Evolutionary conservation across 2,797 vertebrate genomes (phyloP).

Genomic region (Ambastaia sidthimunki): DNA sequence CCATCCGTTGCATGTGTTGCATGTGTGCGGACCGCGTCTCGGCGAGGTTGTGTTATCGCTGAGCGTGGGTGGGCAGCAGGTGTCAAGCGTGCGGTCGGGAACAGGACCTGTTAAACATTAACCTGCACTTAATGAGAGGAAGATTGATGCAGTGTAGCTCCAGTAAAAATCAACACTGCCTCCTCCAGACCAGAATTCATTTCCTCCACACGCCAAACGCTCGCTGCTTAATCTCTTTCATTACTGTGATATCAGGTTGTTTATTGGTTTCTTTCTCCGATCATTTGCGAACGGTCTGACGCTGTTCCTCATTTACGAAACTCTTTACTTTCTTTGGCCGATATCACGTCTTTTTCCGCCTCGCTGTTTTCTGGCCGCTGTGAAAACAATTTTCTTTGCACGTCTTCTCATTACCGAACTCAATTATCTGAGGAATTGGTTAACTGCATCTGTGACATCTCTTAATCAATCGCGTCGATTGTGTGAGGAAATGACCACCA

Average conservation of each 20-base stretch:
- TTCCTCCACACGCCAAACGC: constrained; percentile 60
- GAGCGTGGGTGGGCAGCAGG: constrained; percentile 47
- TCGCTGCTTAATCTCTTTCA: constrained; percentile 55
- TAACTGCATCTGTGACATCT: neutral
- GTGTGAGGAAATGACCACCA: neutral
- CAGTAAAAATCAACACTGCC: neutral
- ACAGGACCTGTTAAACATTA: constrained; percentile 59
- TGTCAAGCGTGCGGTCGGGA: constrained; percentile 38
- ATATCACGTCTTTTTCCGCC: constrained; percentile 2
- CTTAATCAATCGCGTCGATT: neutral
- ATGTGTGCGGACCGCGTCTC: neutral
- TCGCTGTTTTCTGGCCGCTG: neutral
- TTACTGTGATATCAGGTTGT: constrained; percentile 60
- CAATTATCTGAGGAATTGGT: constrained; percentile 10
- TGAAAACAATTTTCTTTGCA: constrained; percentile 22
- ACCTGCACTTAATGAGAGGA: constrained; percentile 62
- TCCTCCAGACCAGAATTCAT: constrained; percentile 66
- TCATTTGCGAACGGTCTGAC: constrained; percentile 38
- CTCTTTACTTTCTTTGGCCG: constrained; percentile 1
- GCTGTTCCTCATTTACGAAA: constrained; percentile 50
- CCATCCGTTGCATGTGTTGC: constrained; percentile 32
- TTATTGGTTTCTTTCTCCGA: constrained; percentile 46
- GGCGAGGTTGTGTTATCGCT: constrained; percentile 40
- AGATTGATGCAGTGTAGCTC: constrained; percentile 38
- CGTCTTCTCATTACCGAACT: constrained; percentile 9